Conservation (phyloP, 2,888 invertebrate genomes). For the Nysson spinosus region DNA sequence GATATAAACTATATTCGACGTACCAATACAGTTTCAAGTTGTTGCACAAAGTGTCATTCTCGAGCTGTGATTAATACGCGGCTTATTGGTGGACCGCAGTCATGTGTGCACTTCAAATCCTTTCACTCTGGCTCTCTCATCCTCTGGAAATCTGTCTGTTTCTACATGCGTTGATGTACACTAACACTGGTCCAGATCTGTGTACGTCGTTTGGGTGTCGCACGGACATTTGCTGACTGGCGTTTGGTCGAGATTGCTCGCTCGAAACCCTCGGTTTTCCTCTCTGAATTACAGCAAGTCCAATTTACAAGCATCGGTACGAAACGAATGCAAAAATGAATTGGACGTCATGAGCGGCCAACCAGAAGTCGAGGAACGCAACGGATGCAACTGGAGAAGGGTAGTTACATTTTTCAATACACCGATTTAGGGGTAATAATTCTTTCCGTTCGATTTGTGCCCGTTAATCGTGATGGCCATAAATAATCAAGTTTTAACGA, state of each 20-base stretch:
- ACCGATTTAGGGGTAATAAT: no score
- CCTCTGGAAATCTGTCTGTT: conserved; percentile 17
- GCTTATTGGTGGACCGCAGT: conserved; percentile 49
- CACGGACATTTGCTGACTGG: conserved; percentile 64
- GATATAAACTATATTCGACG: neutral
- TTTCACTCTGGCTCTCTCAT: conserved; percentile 1
- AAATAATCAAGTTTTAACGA: no score
- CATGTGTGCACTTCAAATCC: conserved; percentile 17
- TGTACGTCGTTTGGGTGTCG: conserved; percentile 38
- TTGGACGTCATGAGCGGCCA: conserved; percentile 63
- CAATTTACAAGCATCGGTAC: conserved; percentile 67
- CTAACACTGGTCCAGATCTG: no score
- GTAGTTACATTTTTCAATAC: no score
- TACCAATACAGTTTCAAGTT: conserved; percentile 18
- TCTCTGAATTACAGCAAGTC: conserved; percentile 68
- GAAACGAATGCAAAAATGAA: conserved; percentile 72
- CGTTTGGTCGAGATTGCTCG: conserved; percentile 57
- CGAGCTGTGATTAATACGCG: conserved; percentile 48
- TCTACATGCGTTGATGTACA: conserved; percentile 18
- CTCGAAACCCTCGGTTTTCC: conserved; percentile 42
- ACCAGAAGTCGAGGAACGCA: conserved; percentile 16
- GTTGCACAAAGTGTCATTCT: conserved; percentile 40
- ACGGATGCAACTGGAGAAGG: conserved; percentile 10
- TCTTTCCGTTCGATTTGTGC: no score
- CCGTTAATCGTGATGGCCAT: no score